phyloP scores from a whole-genome alignment of 2,113 vertebrate genomes.

The Hippocampus guttulatus region DNA sequence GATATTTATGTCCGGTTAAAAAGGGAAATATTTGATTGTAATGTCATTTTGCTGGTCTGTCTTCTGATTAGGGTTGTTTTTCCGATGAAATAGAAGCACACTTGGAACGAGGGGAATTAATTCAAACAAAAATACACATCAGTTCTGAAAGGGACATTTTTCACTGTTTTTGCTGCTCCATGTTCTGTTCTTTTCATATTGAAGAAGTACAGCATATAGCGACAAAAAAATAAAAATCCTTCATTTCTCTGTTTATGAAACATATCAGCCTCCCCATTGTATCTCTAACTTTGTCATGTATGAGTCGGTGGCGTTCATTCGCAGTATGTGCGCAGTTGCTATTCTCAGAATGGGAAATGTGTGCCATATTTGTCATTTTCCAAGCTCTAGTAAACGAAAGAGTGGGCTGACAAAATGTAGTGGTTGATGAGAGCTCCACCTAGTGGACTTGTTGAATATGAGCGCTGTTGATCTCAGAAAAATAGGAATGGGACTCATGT shows the following conservation, averaged over 20 bases:
- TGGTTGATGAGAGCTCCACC: constrained; percentile 46
- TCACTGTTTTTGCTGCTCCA: constrained; percentile 4
- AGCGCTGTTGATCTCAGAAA: background rate
- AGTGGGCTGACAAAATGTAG: constrained; percentile 29
- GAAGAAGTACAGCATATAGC: constrained; percentile 25
- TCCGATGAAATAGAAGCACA: constrained; percentile 5
- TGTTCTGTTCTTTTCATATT: constrained; percentile 41
- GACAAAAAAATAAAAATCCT: background rate
- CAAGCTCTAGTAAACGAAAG: constrained; percentile 42
- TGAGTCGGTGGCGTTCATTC: background rate
- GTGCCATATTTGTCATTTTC: constrained; percentile 57
- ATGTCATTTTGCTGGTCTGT: constrained; percentile 20
- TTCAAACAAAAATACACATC: background rate
- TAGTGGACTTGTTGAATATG: constrained; percentile 36
- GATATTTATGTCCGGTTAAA: constrained; percentile 8
- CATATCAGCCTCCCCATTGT: background rate
- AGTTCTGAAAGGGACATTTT: constrained; percentile 20
- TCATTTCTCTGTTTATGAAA: background rate
- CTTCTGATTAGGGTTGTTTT: constrained; percentile 14
- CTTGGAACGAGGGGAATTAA: constrained; percentile 15
- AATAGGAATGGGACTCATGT: background rate
- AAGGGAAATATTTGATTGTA: constrained; percentile 49
- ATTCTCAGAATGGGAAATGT: constrained; percentile 34
- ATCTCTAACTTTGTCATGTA: background rate
- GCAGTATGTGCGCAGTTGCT: constrained; percentile 20